Conservation (phyloP, 1,140 invertebrate species). For the Melipona quadrifasciata region DNA sequence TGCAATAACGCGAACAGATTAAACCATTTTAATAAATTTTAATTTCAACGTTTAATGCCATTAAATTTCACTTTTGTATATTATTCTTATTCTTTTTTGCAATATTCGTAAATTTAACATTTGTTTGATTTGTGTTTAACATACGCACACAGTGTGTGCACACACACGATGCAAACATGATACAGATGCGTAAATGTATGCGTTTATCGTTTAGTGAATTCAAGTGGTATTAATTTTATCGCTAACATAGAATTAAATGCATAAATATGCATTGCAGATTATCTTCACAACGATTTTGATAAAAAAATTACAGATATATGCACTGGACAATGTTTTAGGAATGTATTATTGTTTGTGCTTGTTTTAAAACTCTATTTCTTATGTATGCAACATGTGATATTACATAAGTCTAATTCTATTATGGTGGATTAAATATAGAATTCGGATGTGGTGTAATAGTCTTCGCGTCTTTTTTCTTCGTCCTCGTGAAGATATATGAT, state of each 20-base stretch:
- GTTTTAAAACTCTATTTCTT: no score
- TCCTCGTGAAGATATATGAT: constrained; percentile 9
- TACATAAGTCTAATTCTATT: constrained; percentile 39
- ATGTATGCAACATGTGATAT: background rate
- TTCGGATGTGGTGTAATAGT: constrained; percentile 19
- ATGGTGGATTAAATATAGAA: constrained; percentile 54
- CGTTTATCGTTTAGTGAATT: background rate
- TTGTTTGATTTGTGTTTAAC: no score
- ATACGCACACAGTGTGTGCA: no score
- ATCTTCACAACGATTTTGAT: background rate
- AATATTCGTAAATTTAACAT: background rate
- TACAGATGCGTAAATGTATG: no score
- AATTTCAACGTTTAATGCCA: background rate
- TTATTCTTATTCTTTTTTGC: background rate
- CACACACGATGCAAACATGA: background rate
- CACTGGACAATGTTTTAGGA: no score
- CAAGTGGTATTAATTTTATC: background rate
- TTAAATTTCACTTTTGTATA: background rate
- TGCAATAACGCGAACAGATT: background rate
- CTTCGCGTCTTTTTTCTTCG: constrained; percentile 41
- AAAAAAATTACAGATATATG: background rate
- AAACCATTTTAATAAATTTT: background rate
- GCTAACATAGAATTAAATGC: no score
- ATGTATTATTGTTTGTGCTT: background rate
- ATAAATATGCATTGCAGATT: background rate